These are phyloP conservation scores for Mamestra brassicae DNA, from an alignment of 2,888 invertebrate species.

Conservation along the genomic window DNA sequence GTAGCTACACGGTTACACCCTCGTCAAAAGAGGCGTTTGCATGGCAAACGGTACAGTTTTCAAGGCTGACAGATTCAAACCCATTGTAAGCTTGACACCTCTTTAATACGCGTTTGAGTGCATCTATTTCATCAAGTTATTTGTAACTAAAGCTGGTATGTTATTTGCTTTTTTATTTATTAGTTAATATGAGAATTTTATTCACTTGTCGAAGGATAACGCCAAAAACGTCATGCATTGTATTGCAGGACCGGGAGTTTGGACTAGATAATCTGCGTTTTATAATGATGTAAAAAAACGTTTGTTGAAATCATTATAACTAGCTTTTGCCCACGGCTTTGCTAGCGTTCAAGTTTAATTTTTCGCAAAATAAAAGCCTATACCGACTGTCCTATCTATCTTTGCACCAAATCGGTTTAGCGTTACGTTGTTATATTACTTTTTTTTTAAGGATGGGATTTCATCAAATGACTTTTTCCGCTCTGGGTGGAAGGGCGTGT, in stretches of 20 bases:
- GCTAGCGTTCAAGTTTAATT: too few relatives aligned
- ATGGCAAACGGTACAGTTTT: constrained; percentile 62
- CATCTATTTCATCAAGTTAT: constrained; percentile 10
- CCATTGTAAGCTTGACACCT: constrained; percentile 42
- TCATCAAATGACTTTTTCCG: neutral
- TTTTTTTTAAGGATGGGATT: too few relatives aligned
- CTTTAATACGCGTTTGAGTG: constrained; percentile 30
- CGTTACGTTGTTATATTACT: too few relatives aligned
- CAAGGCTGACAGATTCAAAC: constrained; percentile 42
- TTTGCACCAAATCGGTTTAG: too few relatives aligned
- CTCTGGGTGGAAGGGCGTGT: too few relatives aligned
- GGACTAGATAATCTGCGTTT: neutral
- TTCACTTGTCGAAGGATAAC: neutral
- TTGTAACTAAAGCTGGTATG: neutral
- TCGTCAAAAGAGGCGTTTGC: constrained; percentile 67
- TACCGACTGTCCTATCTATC: too few relatives aligned
- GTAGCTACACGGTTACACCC: constrained; percentile 52
- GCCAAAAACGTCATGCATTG: neutral
- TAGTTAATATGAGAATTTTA: too few relatives aligned
- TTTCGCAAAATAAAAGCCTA: too few relatives aligned
- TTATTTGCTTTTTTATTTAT: neutral
- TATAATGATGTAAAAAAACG: neutral
- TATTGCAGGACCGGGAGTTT: neutral
- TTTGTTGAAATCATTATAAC: neutral
- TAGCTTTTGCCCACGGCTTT: too few relatives aligned